phyloP scores from a whole-genome alignment of 2,888 invertebrate genomes.

The Eupithecia dodoneata region DNA sequence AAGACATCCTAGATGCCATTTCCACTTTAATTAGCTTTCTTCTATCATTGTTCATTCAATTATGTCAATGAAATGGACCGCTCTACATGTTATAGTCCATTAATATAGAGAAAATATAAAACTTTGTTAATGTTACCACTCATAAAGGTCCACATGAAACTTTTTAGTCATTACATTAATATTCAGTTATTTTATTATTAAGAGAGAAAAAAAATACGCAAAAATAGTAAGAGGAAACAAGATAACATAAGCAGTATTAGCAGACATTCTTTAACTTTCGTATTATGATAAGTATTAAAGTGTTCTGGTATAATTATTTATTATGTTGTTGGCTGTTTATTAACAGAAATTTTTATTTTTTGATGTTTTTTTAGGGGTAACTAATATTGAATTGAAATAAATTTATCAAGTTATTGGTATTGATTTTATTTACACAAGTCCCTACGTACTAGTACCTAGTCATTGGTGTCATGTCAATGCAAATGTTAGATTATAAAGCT shows the following conservation, averaged over 20 bases:
- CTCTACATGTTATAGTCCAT: neutral
- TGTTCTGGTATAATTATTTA: constrained; percentile 38
- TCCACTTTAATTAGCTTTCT: neutral
- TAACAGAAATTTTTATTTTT: constrained; percentile 20
- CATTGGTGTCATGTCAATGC: no score
- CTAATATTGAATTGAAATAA: constrained; percentile 7
- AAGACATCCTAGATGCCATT: neutral
- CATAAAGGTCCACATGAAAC: neutral
- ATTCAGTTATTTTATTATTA: no score
- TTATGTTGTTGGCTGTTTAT: constrained; percentile 34
- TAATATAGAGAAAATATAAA: neutral
- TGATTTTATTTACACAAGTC: neutral
- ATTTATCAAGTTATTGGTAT: neutral
- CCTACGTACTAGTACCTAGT: neutral
- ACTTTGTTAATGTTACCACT: neutral
- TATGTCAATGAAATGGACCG: neutral
- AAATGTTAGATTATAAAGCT: no score
- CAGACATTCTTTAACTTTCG: constrained; percentile 47
- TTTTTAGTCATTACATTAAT: no score
- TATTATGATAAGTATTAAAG: constrained; percentile 21
- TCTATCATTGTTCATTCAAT: neutral
- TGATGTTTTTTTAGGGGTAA: constrained; percentile 12
- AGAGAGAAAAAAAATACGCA: neutral
- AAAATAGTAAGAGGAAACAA: neutral
- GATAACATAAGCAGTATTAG: constrained; percentile 53